These are phyloP conservation scores for Muntiacus reevesi DNA, from an alignment of 2,113 vertebrate species.

Conservation along the genomic window DNA sequence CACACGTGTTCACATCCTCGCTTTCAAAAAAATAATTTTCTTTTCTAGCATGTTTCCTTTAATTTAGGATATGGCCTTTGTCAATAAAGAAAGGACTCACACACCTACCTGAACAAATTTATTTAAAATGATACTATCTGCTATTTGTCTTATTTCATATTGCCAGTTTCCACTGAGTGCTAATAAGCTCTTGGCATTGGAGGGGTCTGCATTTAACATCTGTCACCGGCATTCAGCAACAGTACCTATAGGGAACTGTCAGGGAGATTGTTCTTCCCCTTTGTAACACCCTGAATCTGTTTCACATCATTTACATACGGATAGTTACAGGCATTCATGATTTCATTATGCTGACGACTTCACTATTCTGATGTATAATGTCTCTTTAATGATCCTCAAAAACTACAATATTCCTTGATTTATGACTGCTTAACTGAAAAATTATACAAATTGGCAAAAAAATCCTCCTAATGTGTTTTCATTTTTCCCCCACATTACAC, in stretches of 20 bases:
- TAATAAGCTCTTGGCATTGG: constrained; percentile 78
- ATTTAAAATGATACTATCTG: constrained; percentile 73
- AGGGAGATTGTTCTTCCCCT: constrained; percentile 77
- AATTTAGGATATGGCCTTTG: background rate
- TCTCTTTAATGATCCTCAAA: constrained; percentile 88
- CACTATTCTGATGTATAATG: constrained; percentile 84
- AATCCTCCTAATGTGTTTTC: constrained; percentile 72
- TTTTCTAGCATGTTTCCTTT: background rate
- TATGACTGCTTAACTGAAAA: constrained; percentile 87
- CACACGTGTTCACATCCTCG: background rate
- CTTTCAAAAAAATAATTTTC: constrained; percentile 43
- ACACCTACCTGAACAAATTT: constrained; percentile 57
- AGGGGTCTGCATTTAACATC: constrained; percentile 80
- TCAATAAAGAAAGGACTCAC: constrained; percentile 52
- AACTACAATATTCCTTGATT: constrained; percentile 89
- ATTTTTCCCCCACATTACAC: constrained; percentile 68
- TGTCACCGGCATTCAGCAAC: constrained; percentile 79
- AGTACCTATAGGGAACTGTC: constrained; percentile 79
- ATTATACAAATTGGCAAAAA: constrained; percentile 85
- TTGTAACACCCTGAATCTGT: constrained; percentile 80
- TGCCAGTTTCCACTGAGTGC: constrained; percentile 64
- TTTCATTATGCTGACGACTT: constrained; percentile 83
- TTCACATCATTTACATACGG: constrained; percentile 85
- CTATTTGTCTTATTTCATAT: constrained; percentile 77
- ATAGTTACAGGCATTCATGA: constrained; percentile 85